These are phyloP conservation scores for Zaprionus kolodkinae DNA, from an alignment of 1,140 invertebrate species.

Conservation along the genomic window DNA sequence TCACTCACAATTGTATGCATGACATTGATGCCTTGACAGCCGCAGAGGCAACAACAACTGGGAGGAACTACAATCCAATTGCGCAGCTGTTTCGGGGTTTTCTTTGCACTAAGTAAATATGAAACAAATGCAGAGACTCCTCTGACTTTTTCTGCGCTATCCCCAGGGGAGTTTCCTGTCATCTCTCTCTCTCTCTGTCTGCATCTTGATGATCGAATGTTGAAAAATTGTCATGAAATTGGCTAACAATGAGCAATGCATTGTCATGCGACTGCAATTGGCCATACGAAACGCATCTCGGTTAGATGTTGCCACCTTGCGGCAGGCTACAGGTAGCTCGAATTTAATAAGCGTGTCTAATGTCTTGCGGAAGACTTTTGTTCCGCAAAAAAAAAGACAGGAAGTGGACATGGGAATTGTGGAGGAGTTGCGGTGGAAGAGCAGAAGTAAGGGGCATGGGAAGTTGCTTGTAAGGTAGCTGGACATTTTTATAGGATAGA, in stretches of 20 bases:
- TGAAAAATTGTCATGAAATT: slow-evolving; percentile 81
- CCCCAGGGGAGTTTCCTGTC: slow-evolving; percentile 13
- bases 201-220: slow-evolving; percentile 48
- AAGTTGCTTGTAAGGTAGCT: not conserved
- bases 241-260: slow-evolving; percentile 73
- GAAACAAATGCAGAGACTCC: slow-evolving; percentile 68
- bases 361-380: slow-evolving; percentile 73
- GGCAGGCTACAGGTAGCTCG: slow-evolving; percentile 56
- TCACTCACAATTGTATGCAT: slow-evolving; percentile 79
- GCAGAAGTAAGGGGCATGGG: not conserved
- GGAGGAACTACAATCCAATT: slow-evolving; percentile 59
- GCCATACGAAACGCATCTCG: slow-evolving; percentile 49
- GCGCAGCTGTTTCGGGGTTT: slow-evolving; percentile 62
- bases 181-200: slow-evolving; percentile 2
- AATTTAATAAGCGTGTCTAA: slow-evolving; percentile 65
- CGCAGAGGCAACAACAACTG: slow-evolving; percentile 9
- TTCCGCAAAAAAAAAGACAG: slow-evolving; percentile 44
- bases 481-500: too few relatives aligned
- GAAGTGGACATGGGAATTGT: slow-evolving; percentile 42
- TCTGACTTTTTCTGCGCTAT: slow-evolving; percentile 54
- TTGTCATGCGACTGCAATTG: slow-evolving; percentile 62
- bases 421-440: not conserved
- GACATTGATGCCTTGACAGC: slow-evolving; percentile 70
- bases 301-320: slow-evolving; percentile 47
- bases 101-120: slow-evolving; percentile 65